Evolutionary conservation across 2,888 invertebrate species (phyloP).

Genomic region (Diarsia brunnea): DNA sequence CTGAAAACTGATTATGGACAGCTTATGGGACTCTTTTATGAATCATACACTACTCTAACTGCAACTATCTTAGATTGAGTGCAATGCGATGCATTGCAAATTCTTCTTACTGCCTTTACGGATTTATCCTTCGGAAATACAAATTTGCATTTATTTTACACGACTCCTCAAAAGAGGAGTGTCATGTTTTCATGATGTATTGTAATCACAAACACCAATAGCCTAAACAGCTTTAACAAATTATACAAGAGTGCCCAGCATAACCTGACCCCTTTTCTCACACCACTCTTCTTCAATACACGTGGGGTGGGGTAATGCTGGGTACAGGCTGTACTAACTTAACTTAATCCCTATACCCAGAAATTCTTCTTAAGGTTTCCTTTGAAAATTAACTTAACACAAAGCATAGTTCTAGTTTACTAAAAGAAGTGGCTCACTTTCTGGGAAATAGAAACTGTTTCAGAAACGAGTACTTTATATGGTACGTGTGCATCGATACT

Average conservation of each 20-base stretch:
- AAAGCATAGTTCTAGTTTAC: constrained; percentile 11
- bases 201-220: not conserved
- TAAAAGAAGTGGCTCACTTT: not conserved
- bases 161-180: too few species aligned
- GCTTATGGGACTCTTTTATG: not conserved
- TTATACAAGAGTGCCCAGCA: not conserved
- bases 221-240: not conserved
- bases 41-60: not conserved
- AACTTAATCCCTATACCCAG: not conserved
- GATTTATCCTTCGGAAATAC: not conserved
- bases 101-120: not conserved
- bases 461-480: not conserved
- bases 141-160: too few species aligned
- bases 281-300: too few species aligned
- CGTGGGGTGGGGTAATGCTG: too few species aligned
- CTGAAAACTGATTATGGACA: not conserved
- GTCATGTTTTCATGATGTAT: not conserved
- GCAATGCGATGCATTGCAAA: not conserved
- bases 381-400: constrained; percentile 1
- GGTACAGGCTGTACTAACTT: not conserved
- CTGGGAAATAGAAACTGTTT: not conserved
- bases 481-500: not conserved
- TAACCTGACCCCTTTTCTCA: too few species aligned
- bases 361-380: constrained; percentile 1
- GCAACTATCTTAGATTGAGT: not conserved